Base-by-base conservation (phyloP, 2,113 vertebrate genomes). In the Menura novaehollandiae region DNA sequence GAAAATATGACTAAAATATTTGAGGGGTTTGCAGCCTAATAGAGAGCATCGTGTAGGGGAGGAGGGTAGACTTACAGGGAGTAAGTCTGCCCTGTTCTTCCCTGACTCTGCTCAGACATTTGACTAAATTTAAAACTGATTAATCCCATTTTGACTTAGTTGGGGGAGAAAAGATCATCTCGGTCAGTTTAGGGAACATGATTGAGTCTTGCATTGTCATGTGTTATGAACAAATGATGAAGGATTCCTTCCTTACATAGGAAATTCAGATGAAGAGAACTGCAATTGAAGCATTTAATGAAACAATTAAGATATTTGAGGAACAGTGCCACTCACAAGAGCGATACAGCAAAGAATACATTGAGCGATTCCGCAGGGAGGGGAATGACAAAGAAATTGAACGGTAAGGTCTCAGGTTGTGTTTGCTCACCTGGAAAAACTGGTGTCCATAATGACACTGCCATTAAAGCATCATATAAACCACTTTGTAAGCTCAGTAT, bases 261-360 rank as follows among this genome's bases (percentile, higher is more conserved):
- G 99, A 99, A 98, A 99, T 99, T 94, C 99, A 99, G 97, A 99
- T 99, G 99, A 99, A 99, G 95, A 98, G 99, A 87, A 99, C 99
- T 0, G 98, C 99, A 63, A 99, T 99, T 11, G 99, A 99, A 97
- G 99, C 99, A 41, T 99, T 99, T 97, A 99, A 99, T 91, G 99
- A 99, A 97, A 99, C 99, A 19, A 99, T 99, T 98, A 98, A 99
- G 97, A 99, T 99, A 97, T 99, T 99, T 77, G 99, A 99, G 97
- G 99, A 99, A 56, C 99, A 99, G 96, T 99, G 99, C 97, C 99
- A 99, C 53, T 98, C 99, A 17, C 99, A 99, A 96, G 99, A 99
- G 92, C 98, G 98, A 32, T 98, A 98, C 72, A 99, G 99, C 97
- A 99, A 99, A 89, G 99, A 99, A 58, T 98, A 99, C 97, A 98